phyloP scores from a whole-genome alignment of 2,113 vertebrate species.

The Crotalus horridus region DNA sequence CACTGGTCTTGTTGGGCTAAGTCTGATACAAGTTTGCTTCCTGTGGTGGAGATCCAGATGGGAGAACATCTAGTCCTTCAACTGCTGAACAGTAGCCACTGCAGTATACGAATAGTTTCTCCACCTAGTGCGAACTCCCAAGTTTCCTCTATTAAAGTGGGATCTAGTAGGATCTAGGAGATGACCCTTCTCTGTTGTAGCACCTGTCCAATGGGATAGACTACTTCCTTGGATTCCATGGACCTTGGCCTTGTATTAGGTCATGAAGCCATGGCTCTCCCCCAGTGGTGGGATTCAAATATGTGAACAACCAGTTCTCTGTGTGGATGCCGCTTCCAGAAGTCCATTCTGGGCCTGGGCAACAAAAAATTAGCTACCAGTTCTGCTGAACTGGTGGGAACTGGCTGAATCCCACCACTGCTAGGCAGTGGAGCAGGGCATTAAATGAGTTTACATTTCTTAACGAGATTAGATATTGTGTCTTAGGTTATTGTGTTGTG shows the following conservation, averaged over 20 bases:
- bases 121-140: neutral
- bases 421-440: neutral
- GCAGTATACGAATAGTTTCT: neutral
- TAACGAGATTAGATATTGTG: neutral
- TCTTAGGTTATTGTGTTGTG: neutral
- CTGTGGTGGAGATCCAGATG: neutral
- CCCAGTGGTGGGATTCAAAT: too few relatives aligned
- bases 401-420: too few relatives aligned
- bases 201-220: neutral
- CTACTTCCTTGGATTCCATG: neutral
- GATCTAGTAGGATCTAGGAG: neutral
- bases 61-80: neutral
- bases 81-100: neutral
- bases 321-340: too few relatives aligned
- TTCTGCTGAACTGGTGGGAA: too few relatives aligned
- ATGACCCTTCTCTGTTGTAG: neutral
- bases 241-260: neutral
- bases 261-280: neutral
- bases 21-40: neutral
- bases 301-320: too few relatives aligned
- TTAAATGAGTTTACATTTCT: neutral
- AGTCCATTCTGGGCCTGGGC: too few relatives aligned
- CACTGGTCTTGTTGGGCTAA: neutral
- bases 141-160: neutral
- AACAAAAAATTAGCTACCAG: too few relatives aligned